Base-by-base conservation (phyloP, 2,113 vertebrate genomes). In the Sterrhoptilus dennistouni region DNA sequence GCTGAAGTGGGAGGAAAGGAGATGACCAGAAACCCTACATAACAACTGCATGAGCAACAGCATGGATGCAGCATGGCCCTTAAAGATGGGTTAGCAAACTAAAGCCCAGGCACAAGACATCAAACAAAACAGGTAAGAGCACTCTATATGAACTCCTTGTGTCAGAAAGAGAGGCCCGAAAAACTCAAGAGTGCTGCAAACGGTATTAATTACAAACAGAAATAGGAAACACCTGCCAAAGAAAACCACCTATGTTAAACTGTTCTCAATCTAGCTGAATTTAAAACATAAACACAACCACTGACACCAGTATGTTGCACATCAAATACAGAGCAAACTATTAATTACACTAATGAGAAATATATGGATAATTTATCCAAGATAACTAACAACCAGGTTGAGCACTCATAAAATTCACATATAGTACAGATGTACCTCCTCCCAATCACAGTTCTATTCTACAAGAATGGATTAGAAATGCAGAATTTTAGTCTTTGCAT, bases 181-280 rank as follows among this genome's bases (percentile, higher is more conserved):
- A 88, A 81, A 22, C 52, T n/a, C 24, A 10, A 25, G 57, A 84
- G 25, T n/a, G 61, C 40, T 70, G 36, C 50, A 61, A 91, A 84
- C 0, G 3, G 24, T 52, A 75, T 68, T 68, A 75, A 92, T 75
- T 78, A 63, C 83, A 44, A 95, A 83, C 69, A 93, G 90, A 75
- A 94, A 82, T 56, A 82, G 76, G 57, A 94, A 93, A 76, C 85
- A 87, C 18, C 79, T 92, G 80, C 36, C 45, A 78, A 80, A 61
- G 60, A 90, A 81, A 93, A 69, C 2, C 50, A 81, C 29, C 4
- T 40, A 14, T 4, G 12, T 28, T 70, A 47, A 91, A 68, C 25
- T 70, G 28, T 80, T 70, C 40, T 59, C 24, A 29, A 40, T 52
- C 54, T 38, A 91, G 17, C 11, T 23, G 24, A 87, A 66, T 50